Base-by-base conservation (phyloP, 2,113 vertebrate genomes). In the Cololabis saira region DNA sequence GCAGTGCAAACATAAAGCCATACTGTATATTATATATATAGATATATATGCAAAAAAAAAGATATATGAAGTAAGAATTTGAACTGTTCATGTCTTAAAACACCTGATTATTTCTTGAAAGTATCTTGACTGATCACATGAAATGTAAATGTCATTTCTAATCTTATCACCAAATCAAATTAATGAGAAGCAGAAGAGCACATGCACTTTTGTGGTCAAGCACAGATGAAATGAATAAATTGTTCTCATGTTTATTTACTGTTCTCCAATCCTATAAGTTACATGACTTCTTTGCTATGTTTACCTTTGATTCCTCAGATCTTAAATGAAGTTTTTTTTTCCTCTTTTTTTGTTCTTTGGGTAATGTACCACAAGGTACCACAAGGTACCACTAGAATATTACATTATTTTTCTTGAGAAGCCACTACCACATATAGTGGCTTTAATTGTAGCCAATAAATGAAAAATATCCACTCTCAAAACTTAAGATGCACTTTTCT, bases 401-500 rank as follows among this genome's bases (percentile, higher is more conserved):
- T n/a, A n/a, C n/a, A n/a, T n/a, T n/a, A n/a, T n/a, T n/a, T n/a
- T n/a, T n/a, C n/a, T n/a, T n/a, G n/a, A n/a, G n/a, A n/a, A n/a
- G n/a, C n/a, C n/a, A n/a, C n/a, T n/a, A 27, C 24, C 24, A 27
- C 24, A 15, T 22, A 53, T 18, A 52, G 57, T 27, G 24, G 24
- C 24, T 27, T 6, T 62, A 47, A 74, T 56, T 49, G 15, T 71
- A 48, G 24, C 47, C 42, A 53, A 43, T 50, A 18, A 49, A 59
- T 76, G 1, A 37, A 55, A 63, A 71, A 67, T 61, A 71, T 77
- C 62, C 59, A 42, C 61, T 69, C 40, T 24, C 7, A 77, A 51
- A 80, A 61, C 44, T 82, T 68, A 59, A 80, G 63, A 58, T 77
- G 69, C 72, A 83, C 61, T 79, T 83, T 81, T 66, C 47, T 57